Conservation (phyloP, 2,113 vertebrate species). For the Burhinus bistriatus region DNA sequence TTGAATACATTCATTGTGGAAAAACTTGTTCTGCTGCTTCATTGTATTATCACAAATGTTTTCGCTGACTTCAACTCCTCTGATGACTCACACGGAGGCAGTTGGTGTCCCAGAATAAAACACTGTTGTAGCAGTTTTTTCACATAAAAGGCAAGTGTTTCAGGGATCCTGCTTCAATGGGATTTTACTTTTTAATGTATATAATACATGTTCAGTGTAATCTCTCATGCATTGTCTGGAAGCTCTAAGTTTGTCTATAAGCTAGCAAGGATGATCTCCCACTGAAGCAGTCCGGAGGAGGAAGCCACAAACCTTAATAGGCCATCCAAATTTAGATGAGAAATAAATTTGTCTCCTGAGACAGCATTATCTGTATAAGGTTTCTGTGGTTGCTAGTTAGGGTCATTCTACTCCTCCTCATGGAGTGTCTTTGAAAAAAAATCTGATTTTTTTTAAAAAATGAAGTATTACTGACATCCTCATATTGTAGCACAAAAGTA, state of each 20-base stretch:
- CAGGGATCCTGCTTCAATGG: neutral
- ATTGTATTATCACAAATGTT: constrained; percentile 53
- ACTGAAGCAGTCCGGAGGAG: neutral
- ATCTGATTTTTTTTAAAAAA: neutral
- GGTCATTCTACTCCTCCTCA: neutral
- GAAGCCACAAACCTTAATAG: neutral
- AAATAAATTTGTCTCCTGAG: neutral
- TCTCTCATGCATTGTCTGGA: neutral
- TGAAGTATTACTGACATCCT: neutral
- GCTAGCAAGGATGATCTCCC: neutral
- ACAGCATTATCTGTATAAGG: neutral
- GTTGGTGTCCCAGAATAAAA: constrained; percentile 37
- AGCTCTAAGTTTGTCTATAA: neutral
- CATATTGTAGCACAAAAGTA: neutral
- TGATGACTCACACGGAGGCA: constrained; percentile 43
- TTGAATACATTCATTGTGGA: constrained; percentile 1
- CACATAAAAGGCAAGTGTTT: constrained; percentile 32
- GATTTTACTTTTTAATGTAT: neutral
- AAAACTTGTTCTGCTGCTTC: constrained; percentile 52
- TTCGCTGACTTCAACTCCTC: constrained; percentile 48
- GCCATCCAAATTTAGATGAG: neutral
- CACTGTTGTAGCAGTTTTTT: constrained; percentile 2
- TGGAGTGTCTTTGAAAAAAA: neutral
- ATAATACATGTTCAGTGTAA: neutral
- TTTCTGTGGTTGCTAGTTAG: neutral